Evolutionary conservation across 2,797 vertebrate species (phyloP), one percentile per base, ranked within the genome.

Genomic region (Synaphobranchus kaupii): DNA sequence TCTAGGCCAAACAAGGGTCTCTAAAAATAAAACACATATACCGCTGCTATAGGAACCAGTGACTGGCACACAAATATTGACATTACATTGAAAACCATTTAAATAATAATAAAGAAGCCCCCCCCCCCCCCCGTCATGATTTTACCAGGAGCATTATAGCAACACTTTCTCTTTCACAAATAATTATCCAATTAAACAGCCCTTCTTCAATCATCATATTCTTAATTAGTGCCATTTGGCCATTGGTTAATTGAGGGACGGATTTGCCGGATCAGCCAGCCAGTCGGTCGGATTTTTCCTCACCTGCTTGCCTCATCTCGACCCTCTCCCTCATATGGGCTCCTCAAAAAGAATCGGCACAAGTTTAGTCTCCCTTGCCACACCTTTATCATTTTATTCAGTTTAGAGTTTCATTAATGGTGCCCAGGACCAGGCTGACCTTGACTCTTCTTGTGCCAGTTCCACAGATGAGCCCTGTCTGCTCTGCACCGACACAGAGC

Each of bases 261-360:
- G 39, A 66, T 66, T 88, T 52, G 28, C 56, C 84, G 56, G 52
- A 82, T 83, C 63, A 58, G 83, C 47, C 54, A 71, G 83, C 34
- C 71, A n/a, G 34, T 86, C 28, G 78, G 83, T 48, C 85, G 58
- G n/a, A 44, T 56, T 48, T 87, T 80, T 91, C 90, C 92, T 93
- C 92, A 93, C 92, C 92, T 93, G 91, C 91, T 91, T 90, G 91
- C 92, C 91, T 93, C 92, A 91, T 93, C 92, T 84, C 71, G 92
- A 89, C 91, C 89, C 91, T 93, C 91, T 90, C 92, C 91, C 90
- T 93, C 92, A 92, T 92, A 90, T 31, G 92, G 89, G 88, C 90
- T 93, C 92, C 92, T 93, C 92, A 91, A 92, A 93, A 91, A 90
- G 92, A 92, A 93, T 89, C 91, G 90, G 85, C 88, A 92, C 88